Conservation (phyloP, 2,888 invertebrate genomes). For the Coenonympha arcania region DNA sequence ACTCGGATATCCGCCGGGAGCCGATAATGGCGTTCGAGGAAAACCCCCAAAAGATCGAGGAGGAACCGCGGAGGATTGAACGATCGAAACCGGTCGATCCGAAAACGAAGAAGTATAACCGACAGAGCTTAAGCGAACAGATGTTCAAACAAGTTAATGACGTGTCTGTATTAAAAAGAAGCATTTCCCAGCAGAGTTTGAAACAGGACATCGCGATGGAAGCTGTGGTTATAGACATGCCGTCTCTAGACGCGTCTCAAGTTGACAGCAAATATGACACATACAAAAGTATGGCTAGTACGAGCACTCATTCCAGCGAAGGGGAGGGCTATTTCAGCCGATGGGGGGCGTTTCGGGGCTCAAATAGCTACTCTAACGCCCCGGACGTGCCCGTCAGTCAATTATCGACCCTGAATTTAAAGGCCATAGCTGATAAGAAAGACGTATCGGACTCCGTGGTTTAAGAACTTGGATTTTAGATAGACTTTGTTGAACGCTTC, state of each 20-base stretch:
- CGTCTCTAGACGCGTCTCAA: conserved; percentile 44
- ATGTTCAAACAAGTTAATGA: conserved; percentile 35
- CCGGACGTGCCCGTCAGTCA: conserved; percentile 54
- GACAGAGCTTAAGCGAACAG: conserved; percentile 56
- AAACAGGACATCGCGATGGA: conserved; percentile 61
- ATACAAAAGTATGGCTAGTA: conserved; percentile 41
- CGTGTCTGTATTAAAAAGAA: conserved; percentile 41
- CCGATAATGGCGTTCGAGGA: conserved; percentile 64
- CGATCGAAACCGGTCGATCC: conserved; percentile 34
- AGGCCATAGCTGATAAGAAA: conserved; percentile 40
- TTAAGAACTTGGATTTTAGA: conserved; percentile 21
- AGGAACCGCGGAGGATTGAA: conserved; percentile 39
- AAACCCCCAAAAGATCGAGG: conserved; percentile 33
- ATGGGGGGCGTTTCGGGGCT: conserved; percentile 68
- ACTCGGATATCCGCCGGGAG: conserved; percentile 42
- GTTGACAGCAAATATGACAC: conserved; percentile 47
- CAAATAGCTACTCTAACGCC: conserved; percentile 61
- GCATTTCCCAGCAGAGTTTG: conserved; percentile 58
- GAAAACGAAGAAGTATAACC: conserved; percentile 35
- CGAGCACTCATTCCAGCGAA: conserved; percentile 33
- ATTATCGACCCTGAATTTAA: conserved; percentile 56
- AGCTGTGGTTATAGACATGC: conserved; percentile 61
- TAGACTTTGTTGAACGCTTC: not conserved
- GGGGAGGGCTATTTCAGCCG: conserved; percentile 47
- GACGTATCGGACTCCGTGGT: conserved; percentile 47